Evolutionary conservation across 2,888 invertebrate genomes (phyloP).

Genomic region (Machimus atricapillus): DNA sequence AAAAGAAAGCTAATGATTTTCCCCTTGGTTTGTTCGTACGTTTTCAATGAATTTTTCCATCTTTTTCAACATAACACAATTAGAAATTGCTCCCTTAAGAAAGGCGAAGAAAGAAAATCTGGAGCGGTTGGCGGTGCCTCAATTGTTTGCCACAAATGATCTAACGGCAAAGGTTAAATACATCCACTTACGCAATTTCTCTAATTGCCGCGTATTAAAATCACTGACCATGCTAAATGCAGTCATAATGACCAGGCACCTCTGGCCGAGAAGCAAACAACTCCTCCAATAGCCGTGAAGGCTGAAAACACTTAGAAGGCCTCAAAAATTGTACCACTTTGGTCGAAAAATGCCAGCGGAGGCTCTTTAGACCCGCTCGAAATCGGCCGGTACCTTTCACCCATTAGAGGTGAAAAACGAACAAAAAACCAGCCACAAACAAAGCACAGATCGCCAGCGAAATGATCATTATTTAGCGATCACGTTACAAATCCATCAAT

Average conservation of each 20-base stretch:
- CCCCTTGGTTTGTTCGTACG: not conserved
- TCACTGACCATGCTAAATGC: not conserved
- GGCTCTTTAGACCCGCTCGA: not conserved
- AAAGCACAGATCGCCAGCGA: not conserved
- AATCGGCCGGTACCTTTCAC: constrained; percentile 12
- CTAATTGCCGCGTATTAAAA: not conserved
- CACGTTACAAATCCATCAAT: constrained; percentile 36
- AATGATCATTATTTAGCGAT: constrained; percentile 24
- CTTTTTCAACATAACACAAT: not conserved
- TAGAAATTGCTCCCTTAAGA: not conserved
- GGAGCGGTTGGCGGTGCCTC: not conserved
- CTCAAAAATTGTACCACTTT: not conserved
- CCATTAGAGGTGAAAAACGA: not conserved
- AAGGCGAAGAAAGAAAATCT: not conserved
- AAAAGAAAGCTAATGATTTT: not conserved
- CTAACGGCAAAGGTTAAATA: not conserved
- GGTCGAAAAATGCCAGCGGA: not conserved
- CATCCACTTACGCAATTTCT: not conserved
- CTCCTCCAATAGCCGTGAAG: constrained; percentile 10
- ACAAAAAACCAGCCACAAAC: not conserved
- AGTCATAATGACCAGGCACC: not conserved
- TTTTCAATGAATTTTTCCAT: not conserved
- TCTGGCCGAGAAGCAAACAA: not conserved
- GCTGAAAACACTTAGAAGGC: not conserved
- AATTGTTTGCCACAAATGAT: not conserved